Evolutionary conservation across 2,797 vertebrate species (phyloP).

Genomic region (Sebastes flavidus): DNA sequence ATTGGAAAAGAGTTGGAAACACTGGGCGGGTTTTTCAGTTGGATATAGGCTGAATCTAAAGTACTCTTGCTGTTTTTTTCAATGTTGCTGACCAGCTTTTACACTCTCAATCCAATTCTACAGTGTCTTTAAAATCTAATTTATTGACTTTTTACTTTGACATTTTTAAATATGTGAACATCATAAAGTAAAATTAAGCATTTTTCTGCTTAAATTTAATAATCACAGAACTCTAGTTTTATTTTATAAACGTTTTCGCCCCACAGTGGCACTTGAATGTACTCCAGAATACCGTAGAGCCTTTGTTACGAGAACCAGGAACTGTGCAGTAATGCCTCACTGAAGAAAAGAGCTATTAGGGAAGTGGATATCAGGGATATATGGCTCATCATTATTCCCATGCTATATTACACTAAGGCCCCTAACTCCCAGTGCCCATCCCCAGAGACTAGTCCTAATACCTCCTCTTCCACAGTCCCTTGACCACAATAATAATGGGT

Average conservation of each 20-base stretch:
- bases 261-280: neutral
- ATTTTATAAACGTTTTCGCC: neutral
- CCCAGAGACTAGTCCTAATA: slow-evolving; percentile 68
- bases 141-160: neutral
- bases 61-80: too few species aligned
- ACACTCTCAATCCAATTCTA: neutral
- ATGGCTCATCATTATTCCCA: slow-evolving; percentile 74
- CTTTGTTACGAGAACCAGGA: slow-evolving; percentile 15
- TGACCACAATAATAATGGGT: slow-evolving; percentile 77
- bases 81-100: neutral
- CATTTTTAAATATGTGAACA: neutral
- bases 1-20: too few species aligned
- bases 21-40: too few species aligned
- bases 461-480: slow-evolving; percentile 73
- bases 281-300: neutral
- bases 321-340: slow-evolving; percentile 38
- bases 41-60: rapidly evolving
- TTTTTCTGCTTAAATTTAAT: neutral
- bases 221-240: neutral
- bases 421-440: slow-evolving; percentile 64
- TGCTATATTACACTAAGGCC: slow-evolving; percentile 67
- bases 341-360: slow-evolving; percentile 55
- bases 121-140: neutral
- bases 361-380: slow-evolving; percentile 63
- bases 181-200: neutral